Conservation (phyloP, 2,113 vertebrate species). For the Colinus virginianus region DNA sequence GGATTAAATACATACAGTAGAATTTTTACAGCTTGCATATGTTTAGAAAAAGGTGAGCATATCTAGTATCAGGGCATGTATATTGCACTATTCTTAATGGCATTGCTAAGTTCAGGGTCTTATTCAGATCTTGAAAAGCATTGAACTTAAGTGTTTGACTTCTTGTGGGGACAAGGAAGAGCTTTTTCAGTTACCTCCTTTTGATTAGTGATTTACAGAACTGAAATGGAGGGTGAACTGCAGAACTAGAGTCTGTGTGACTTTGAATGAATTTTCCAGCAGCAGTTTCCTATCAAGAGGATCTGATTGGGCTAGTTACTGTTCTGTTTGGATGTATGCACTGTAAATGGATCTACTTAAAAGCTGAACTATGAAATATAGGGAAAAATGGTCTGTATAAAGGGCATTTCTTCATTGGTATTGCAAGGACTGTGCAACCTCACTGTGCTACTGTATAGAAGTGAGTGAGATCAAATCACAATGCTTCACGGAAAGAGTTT, state of each 20-base stretch:
- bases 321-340: not conserved
- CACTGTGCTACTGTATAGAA: not conserved
- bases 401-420: not conserved
- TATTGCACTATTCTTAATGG: not conserved
- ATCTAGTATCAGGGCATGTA: not conserved
- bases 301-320: fast-evolving
- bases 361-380: not conserved
- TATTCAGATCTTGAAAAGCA: not conserved
- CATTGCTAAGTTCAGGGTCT: not conserved
- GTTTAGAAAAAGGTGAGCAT: not conserved
- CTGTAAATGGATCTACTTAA: not conserved
- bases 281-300: not conserved
- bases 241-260: not conserved
- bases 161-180: not conserved
- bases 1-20: not conserved
- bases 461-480: not conserved
- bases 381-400: not conserved
- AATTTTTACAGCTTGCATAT: not conserved
- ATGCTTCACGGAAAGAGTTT: not conserved
- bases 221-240: not conserved
- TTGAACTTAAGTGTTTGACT: not conserved
- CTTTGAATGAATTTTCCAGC: not conserved
- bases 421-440: not conserved
- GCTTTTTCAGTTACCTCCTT: not conserved
- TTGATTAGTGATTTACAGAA: not conserved